A percentile compares a stretch with the other conserved stretches of the same genome.
These are phyloP conservation scores for Danionella cerebrum DNA, from an alignment of 2,113 vertebrate genomes.

Conservation along the genomic window DNA sequence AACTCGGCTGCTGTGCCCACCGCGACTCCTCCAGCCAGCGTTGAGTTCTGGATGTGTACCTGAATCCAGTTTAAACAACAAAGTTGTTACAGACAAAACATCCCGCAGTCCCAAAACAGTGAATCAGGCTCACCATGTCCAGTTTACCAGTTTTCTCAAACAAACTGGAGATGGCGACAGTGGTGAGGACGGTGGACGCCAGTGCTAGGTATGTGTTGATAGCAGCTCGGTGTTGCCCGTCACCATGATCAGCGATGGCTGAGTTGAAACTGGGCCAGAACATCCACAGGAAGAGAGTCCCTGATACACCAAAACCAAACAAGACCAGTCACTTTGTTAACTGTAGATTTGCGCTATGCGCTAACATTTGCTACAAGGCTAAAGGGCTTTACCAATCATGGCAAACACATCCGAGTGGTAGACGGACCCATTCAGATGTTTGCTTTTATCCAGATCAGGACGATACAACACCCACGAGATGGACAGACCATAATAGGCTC, in stretches of 20 bases:
- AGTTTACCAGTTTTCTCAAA: conserved; percentile 85
- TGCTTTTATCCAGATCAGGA: conserved; percentile 76
- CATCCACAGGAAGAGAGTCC: conserved; percentile 93
- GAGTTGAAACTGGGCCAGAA: conserved; percentile 99
- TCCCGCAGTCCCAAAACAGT: no score
- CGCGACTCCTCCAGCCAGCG: conserved; percentile 85
- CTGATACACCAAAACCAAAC: conserved; percentile 47
- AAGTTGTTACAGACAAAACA: no score
- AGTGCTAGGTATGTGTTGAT: conserved; percentile 93
- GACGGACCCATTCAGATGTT: conserved; percentile 70
- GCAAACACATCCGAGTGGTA: conserved; percentile 90
- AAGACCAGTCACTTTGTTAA: conserved; percentile 1
- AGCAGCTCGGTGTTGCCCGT: conserved; percentile 84
- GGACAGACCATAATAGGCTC: conserved; percentile 87
- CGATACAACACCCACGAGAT: conserved; percentile 87
- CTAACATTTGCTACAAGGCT: no score
- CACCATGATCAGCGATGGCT: conserved; percentile 76
- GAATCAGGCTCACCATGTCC: conserved; percentile 87
- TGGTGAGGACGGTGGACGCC: conserved; percentile 80
- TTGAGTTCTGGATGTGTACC: conserved; percentile 96
- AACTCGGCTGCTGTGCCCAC: conserved; percentile 91
- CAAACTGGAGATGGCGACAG: conserved; percentile 81
- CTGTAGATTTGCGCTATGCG: no score
- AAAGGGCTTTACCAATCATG: conserved; percentile 77
- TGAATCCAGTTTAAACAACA: conserved; percentile 42